Conservation (phyloP, 1,140 invertebrate species). For the Stegodyphus mimosarum region DNA sequence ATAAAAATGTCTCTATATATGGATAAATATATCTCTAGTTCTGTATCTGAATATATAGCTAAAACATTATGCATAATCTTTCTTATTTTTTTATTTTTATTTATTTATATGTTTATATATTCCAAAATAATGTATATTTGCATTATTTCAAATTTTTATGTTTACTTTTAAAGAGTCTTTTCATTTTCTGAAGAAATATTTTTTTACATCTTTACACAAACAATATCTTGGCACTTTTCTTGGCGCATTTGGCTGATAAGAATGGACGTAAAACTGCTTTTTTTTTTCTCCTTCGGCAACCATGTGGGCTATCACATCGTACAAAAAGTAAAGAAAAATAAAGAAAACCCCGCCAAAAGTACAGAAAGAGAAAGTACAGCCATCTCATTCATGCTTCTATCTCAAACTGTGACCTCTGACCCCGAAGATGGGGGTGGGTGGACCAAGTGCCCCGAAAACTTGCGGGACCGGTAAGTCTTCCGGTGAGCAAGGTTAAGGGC, state of each 20-base stretch:
- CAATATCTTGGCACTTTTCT: no score
- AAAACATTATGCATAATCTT: no score
- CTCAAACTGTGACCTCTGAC: slow-evolving; percentile 31
- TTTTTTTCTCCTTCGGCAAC: background rate
- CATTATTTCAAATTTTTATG: background rate
- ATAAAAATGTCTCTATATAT: no score
- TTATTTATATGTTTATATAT: no score
- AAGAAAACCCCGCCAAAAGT: slow-evolving; percentile 19
- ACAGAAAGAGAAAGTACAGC: slow-evolving; percentile 37
- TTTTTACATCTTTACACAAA: background rate
- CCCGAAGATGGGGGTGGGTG: slow-evolving; percentile 35
- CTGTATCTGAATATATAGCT: no score
- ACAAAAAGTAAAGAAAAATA: slow-evolving; percentile 6
- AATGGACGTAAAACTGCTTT: no score
- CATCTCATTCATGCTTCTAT: slow-evolving; percentile 52
- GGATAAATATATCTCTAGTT: no score
- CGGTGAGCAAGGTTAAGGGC: slow-evolving; percentile 27
- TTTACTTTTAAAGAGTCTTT: background rate
- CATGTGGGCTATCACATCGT: background rate
- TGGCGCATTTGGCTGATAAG: no score
- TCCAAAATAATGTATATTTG: no score
- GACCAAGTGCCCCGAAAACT: slow-evolving; percentile 23
- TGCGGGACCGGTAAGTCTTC: slow-evolving; percentile 55
- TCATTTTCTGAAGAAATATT: background rate
- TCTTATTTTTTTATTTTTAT: no score